These are phyloP conservation scores for Corapipo altera DNA, from an alignment of 2,113 vertebrate species.

Conservation along the genomic window DNA sequence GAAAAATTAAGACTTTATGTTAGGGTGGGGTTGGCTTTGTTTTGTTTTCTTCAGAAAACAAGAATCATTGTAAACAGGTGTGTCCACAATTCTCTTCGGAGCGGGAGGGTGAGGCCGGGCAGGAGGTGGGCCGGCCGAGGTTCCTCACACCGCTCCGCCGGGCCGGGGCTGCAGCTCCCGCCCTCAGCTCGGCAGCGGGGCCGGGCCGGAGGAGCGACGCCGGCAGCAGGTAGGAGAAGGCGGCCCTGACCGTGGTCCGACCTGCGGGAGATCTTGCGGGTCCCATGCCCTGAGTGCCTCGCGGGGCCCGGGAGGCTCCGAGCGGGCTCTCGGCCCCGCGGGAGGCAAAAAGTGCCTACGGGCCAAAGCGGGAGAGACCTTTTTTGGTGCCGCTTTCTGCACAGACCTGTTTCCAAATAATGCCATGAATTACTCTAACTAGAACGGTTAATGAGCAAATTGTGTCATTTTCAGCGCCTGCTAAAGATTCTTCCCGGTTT, in stretches of 20 bases:
- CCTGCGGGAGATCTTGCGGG: background rate
- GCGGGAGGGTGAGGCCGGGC: background rate
- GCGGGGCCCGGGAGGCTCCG: too few species aligned
- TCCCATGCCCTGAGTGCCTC: background rate
- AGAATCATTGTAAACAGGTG: too few species aligned
- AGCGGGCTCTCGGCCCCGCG: background rate
- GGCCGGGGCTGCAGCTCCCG: background rate
- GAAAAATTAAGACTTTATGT: background rate
- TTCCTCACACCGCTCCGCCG: background rate
- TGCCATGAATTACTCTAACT: background rate
- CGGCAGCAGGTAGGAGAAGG: background rate
- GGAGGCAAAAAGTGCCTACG: background rate
- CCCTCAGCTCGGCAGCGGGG: background rate
- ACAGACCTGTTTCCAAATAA: rapidly evolving
- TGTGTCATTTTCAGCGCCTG: background rate
- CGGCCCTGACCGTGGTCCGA: background rate
- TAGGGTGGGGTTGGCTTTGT: background rate
- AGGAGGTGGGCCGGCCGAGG: background rate
- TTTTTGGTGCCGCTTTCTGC: too few species aligned
- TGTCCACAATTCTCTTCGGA: background rate
- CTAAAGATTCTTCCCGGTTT: background rate
- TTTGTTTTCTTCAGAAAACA: background rate
- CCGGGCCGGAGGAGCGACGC: background rate
- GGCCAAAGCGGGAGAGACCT: too few species aligned
- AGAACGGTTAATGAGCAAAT: too few species aligned